phyloP scores from a whole-genome alignment of 2,113 vertebrate species.

The Romanogobio albipinnatus region DNA sequence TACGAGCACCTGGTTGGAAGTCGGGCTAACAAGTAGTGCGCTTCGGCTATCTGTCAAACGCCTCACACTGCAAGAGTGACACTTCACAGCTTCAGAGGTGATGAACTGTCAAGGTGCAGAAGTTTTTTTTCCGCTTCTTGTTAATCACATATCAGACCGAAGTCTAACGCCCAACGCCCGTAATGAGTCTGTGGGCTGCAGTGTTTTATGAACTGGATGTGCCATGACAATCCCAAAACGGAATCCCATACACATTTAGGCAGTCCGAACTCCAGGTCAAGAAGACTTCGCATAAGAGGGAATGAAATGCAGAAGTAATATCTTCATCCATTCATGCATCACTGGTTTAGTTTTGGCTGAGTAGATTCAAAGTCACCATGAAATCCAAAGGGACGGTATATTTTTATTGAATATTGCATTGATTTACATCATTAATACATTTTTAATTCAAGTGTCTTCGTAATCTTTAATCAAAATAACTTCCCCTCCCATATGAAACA shows the following conservation, averaged over 20 bases:
- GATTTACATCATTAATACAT: too few species aligned
- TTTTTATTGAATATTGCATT: too few species aligned
- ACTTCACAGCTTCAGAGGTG: background rate
- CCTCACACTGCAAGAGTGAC: background rate
- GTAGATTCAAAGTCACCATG: background rate
- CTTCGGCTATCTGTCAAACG: slow-evolving; percentile 4
- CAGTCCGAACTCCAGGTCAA: background rate
- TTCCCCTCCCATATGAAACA: too few species aligned
- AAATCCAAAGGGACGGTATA: too few species aligned
- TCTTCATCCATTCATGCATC: background rate
- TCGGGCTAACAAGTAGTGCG: background rate
- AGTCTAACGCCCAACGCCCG: background rate
- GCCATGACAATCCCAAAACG: background rate
- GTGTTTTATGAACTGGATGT: background rate
- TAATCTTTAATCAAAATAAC: too few species aligned
- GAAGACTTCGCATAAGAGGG: background rate
- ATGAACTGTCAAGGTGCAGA: background rate
- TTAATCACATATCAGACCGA: background rate
- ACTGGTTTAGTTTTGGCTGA: background rate
- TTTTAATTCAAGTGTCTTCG: too few species aligned
- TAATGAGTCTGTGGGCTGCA: background rate
- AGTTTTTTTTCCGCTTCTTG: background rate
- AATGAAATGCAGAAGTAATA: background rate
- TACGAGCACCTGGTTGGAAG: background rate
- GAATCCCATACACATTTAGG: background rate